Evolutionary conservation across 2,797 vertebrate genomes (phyloP).

Genomic region (Aphelocoma californica): DNA sequence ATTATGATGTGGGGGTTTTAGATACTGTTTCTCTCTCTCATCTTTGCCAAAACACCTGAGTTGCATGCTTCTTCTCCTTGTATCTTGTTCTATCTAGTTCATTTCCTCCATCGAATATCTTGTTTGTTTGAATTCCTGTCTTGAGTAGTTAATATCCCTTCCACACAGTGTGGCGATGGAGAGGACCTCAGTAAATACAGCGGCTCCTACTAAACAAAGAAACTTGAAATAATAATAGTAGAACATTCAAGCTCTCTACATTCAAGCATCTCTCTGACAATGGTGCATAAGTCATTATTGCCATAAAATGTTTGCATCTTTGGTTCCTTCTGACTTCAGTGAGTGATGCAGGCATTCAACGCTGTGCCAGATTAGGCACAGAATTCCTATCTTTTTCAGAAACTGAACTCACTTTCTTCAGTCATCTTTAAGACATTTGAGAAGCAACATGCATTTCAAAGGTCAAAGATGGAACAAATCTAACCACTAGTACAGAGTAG

Average conservation of each 20-base stretch:
- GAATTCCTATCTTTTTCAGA: background rate
- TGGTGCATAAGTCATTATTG: background rate
- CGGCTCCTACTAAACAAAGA: background rate
- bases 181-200: background rate
- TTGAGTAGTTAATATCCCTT: background rate
- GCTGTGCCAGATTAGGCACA: background rate
- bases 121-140: background rate
- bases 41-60: background rate
- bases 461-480: background rate
- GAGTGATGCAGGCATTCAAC: background rate
- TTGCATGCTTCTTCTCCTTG: background rate
- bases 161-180: accelerated
- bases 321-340: background rate
- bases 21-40: background rate
- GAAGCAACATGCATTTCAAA: background rate
- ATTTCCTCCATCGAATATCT: background rate
- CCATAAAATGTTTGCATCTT: background rate
- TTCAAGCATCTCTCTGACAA: background rate
- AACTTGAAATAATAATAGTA: background rate
- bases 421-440: background rate
- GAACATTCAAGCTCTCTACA: background rate
- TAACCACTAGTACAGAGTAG: background rate
- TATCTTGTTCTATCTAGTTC: background rate
- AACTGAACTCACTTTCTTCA: background rate
- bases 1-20: background rate